Conservation (phyloP, 2,888 invertebrate species). For the Graphium colonna region DNA sequence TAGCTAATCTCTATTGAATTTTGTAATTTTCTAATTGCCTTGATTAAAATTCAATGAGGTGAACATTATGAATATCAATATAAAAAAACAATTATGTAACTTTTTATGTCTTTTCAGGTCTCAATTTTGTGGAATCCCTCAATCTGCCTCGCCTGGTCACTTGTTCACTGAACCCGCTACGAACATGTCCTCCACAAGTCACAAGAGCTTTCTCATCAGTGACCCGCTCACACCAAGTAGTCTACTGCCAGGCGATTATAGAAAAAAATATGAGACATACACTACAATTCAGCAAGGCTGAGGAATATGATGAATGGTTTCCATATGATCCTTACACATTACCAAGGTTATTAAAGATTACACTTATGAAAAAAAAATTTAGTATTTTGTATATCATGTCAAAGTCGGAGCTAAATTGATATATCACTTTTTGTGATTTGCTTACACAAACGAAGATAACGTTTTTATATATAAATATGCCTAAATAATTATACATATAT, state of each 20-base stretch:
- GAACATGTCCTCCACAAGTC: slow-evolving; percentile 88
- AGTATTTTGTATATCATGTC: too few relatives aligned
- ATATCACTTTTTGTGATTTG: too few relatives aligned
- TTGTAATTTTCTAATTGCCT: too few relatives aligned
- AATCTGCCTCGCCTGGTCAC: slow-evolving; percentile 93
- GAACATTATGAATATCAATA: background rate
- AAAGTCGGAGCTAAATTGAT: too few relatives aligned
- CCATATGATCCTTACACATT: slow-evolving; percentile 95
- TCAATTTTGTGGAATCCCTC: slow-evolving; percentile 88
- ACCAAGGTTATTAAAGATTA: slow-evolving; percentile 79
- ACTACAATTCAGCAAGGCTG: slow-evolving; percentile 56
- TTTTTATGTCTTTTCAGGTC: slow-evolving; percentile 78
- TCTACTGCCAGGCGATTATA: slow-evolving; percentile 94
- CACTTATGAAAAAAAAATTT: slow-evolving; percentile 6
- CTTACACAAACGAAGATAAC: too few relatives aligned
- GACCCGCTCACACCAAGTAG: slow-evolving; percentile 91
- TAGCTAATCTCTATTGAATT: too few relatives aligned
- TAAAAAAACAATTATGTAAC: too few relatives aligned
- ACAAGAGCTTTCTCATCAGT: slow-evolving; percentile 90
- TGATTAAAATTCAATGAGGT: background rate
- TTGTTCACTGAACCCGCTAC: slow-evolving; percentile 92
- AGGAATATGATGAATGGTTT: slow-evolving; percentile 86
- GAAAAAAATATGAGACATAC: slow-evolving; percentile 88
- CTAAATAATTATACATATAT: too few relatives aligned
- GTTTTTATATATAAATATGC: too few relatives aligned